A percentile compares a stretch with the other conserved stretches of the same genome.
These are phyloP conservation scores for Microhierax caerulescens DNA, from an alignment of 2,797 vertebrate species.

Conservation along the genomic window DNA sequence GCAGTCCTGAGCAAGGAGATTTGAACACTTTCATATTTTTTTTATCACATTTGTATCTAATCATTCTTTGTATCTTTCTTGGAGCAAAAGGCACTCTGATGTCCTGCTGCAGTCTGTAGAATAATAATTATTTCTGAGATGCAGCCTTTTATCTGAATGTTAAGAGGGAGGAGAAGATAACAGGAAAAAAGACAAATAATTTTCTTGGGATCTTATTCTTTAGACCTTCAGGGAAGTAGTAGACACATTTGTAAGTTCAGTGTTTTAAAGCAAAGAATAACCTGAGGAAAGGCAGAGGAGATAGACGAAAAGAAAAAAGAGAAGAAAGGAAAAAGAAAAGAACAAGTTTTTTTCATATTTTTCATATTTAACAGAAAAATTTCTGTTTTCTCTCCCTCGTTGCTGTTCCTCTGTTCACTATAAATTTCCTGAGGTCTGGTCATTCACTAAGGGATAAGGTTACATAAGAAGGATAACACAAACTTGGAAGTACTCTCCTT, in stretches of 20 bases:
- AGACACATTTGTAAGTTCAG: not conserved
- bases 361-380: too few relatives aligned
- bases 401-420: not conserved
- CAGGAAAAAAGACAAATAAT: not conserved
- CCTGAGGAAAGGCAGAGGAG: not conserved
- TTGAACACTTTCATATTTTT: not conserved
- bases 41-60: not conserved
- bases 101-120: slow-evolving; percentile 1
- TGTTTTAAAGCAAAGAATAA: not conserved
- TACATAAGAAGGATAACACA: not conserved
- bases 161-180: not conserved
- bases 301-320: not conserved
- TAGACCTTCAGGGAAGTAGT: not conserved
- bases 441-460: not conserved
- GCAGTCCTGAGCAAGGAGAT: not conserved
- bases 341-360: too few relatives aligned
- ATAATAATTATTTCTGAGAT: not conserved
- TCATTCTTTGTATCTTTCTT: not conserved
- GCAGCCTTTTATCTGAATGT: not conserved
- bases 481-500: not conserved
- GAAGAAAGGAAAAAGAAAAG: not conserved
- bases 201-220: not conserved
- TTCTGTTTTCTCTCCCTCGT: not conserved
- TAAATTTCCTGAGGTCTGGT: not conserved
- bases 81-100: not conserved